These are phyloP conservation scores for Aphodius granarius DNA, from an alignment of 2,888 invertebrate species.

Conservation along the genomic window DNA sequence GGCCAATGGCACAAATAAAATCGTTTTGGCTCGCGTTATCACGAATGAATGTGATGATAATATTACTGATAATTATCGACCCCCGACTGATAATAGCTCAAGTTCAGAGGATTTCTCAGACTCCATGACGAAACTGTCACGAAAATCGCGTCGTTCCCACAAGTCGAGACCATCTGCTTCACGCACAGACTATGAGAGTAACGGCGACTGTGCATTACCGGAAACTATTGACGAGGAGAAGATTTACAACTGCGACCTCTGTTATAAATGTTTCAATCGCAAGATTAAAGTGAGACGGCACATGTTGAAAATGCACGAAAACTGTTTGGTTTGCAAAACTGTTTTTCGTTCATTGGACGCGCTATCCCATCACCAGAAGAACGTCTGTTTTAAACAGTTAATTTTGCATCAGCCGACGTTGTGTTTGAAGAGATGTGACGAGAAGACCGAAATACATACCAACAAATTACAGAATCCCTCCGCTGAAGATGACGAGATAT, in stretches of 20 bases:
- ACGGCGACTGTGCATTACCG: neutral
- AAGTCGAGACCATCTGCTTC: neutral
- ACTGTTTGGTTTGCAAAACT: slow-evolving; percentile 16
- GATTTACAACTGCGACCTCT: neutral
- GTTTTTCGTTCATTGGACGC: slow-evolving; percentile 4
- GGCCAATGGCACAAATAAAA: no score
- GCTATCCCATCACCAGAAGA: slow-evolving; percentile 9
- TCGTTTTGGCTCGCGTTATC: neutral
- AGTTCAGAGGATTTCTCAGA: no score
- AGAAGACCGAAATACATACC: neutral
- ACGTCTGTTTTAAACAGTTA: slow-evolving; percentile 13
- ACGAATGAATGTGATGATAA: neutral
- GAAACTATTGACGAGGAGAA: slow-evolving; percentile 14
- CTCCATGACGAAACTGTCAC: no score
- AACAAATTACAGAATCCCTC: no score
- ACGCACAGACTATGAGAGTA: neutral
- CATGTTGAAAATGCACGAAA: neutral
- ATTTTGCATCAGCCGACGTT: slow-evolving; percentile 12
- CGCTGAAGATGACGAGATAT: no score
- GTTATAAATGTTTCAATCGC: slow-evolving; percentile 13
- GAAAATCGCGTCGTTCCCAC: no score
- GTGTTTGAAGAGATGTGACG: slow-evolving; percentile 1
- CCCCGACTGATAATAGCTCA: no score
- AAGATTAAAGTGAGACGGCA: neutral
- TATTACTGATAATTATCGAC: no score